These are phyloP conservation scores for Adelges cooleyi DNA, from an alignment of 1,140 invertebrate species.

Conservation along the genomic window DNA sequence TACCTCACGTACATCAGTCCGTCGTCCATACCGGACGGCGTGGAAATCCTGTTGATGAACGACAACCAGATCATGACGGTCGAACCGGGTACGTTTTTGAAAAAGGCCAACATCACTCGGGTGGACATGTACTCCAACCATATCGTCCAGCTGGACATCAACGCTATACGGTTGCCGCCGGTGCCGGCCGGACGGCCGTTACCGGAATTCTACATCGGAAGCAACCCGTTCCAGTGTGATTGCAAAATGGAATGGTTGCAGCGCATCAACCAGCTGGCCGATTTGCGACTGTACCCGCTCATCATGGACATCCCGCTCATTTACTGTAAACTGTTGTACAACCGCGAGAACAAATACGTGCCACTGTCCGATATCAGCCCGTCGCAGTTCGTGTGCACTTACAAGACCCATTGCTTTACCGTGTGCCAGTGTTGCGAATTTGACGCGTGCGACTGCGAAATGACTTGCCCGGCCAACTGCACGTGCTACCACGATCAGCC, in stretches of 20 bases:
- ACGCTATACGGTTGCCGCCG: conserved; percentile 58
- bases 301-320: conserved; percentile 85
- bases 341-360: conserved; percentile 64
- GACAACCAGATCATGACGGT: conserved; percentile 68
- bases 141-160: conserved; percentile 67
- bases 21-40: conserved; percentile 57
- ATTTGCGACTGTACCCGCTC: conserved; percentile 65
- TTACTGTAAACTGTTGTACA: conserved; percentile 79
- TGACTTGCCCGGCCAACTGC: conserved; percentile 87
- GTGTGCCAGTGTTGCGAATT: conserved; percentile 90
- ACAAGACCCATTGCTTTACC: conserved; percentile 84
- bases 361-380: conserved; percentile 70
- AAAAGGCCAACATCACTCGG: conserved; percentile 67
- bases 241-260: conserved; percentile 82
- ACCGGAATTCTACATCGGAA: conserved; percentile 76
- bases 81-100: conserved; percentile 68
- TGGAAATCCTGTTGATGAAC: conserved; percentile 68
- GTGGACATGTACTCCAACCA: conserved; percentile 79
- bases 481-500: conserved; percentile 88
- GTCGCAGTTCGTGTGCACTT: conserved; percentile 81
- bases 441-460: conserved; percentile 88
- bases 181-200: conserved; percentile 53
- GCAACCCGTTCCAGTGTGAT: conserved; percentile 77
- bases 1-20: conserved; percentile 58
- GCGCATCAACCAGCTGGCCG: conserved; percentile 56